A percentile compares a stretch with the other conserved stretches of the same genome.
Evolutionary conservation across 2,797 vertebrate species (phyloP).

Genomic region (Eleutherodactylus coqui): DNA sequence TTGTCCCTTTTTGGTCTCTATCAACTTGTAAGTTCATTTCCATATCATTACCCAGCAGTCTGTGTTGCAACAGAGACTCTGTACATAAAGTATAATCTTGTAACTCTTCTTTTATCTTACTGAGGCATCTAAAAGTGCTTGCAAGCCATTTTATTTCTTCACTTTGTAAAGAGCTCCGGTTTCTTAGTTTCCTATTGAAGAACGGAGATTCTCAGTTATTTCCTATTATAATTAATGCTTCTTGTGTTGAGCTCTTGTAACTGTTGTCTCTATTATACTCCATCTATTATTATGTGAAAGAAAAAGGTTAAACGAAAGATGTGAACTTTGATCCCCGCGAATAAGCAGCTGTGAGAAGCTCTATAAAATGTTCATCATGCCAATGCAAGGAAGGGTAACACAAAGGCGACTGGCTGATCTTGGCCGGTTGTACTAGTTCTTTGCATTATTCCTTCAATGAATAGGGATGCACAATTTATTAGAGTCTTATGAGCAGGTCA

Average conservation of each 20-base stretch:
- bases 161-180: conserved; percentile 20
- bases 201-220: conserved; percentile 8
- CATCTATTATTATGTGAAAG: conserved; percentile 42
- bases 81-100: background rate
- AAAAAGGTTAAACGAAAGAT: conserved; percentile 43
- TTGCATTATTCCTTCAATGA: conserved; percentile 31
- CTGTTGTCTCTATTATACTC: conserved; percentile 14
- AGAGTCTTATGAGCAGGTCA: conserved; percentile 33
- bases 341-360: conserved; percentile 28
- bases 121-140: conserved; percentile 14
- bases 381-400: background rate
- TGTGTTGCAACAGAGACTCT: background rate
- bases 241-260: conserved; percentile 45
- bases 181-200: background rate
- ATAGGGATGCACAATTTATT: conserved; percentile 35
- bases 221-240: conserved; percentile 46
- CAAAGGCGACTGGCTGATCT: background rate
- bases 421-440: background rate
- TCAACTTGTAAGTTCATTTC: background rate
- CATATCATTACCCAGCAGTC: conserved; percentile 22
- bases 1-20: background rate
- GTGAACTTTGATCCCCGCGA: conserved; percentile 32
- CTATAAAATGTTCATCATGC: conserved; percentile 17
- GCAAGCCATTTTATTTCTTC: conserved; percentile 26
- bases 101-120: background rate